phyloP scores from a whole-genome alignment of 2,888 invertebrate species.

The Acronicta alni region DNA sequence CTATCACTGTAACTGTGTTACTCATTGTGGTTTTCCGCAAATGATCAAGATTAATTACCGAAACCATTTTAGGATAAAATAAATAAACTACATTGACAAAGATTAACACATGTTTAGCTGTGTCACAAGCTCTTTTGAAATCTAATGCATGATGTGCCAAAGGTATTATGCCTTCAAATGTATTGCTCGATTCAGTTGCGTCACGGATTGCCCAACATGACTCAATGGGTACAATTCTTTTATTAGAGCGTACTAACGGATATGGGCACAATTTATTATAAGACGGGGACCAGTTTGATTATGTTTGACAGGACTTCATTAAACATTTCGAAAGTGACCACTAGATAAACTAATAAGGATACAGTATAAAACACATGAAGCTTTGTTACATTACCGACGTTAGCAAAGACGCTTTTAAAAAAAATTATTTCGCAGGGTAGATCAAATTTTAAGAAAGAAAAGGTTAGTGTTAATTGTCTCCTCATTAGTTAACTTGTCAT shows the following conservation, averaged over 20 bases:
- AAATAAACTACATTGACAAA: conserved; percentile 23
- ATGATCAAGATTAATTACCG: conserved; percentile 29
- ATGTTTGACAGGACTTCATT: conserved; percentile 67
- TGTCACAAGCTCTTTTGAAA: conserved; percentile 49
- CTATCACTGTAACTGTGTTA: background rate
- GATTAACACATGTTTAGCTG: conserved; percentile 46
- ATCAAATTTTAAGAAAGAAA: background rate
- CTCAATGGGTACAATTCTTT: conserved; percentile 53
- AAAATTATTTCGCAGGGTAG: conserved; percentile 10
- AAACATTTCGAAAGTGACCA: conserved; percentile 66
- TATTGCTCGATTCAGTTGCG: conserved; percentile 62
- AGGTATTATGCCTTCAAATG: conserved; percentile 41
- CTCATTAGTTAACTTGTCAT: too few species aligned
- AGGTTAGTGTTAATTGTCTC: too few species aligned
- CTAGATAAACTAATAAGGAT: conserved; percentile 29
- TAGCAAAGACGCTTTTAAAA: background rate
- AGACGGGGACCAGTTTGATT: conserved; percentile 66
- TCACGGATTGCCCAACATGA: conserved; percentile 61
- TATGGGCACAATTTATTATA: conserved; percentile 76
- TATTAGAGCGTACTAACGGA: conserved; percentile 60
- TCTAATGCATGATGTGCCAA: conserved; percentile 47
- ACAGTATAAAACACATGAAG: conserved; percentile 21
- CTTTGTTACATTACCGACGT: conserved; percentile 23
- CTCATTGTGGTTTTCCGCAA: conserved; percentile 6
- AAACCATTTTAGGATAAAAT: conserved; percentile 28